Percentiles rank a stretch among this genome's conserved stretches.
phyloP scores from a whole-genome alignment of 1,140 invertebrate species.

The Drosophila equinoxialis region DNA sequence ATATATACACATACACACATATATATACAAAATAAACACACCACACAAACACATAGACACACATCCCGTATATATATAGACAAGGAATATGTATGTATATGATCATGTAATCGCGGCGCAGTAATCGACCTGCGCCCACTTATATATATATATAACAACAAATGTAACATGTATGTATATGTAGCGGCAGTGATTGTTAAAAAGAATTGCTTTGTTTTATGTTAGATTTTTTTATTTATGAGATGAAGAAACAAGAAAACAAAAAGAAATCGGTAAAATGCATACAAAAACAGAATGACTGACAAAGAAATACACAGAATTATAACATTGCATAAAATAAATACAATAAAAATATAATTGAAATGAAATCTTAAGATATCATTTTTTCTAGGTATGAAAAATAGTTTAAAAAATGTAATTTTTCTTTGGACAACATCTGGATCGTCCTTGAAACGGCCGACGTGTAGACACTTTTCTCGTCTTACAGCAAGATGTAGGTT shows the following conservation, averaged over 20 bases:
- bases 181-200: slow-evolving; percentile 81
- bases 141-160: slow-evolving; percentile 63
- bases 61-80: slow-evolving; percentile 45
- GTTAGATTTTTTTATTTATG: slow-evolving; percentile 81
- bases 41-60: slow-evolving; percentile 34
- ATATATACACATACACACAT: slow-evolving; percentile 37
- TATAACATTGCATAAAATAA: slow-evolving; percentile 81
- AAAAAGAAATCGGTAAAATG: slow-evolving; percentile 51
- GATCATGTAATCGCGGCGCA: slow-evolving; percentile 62
- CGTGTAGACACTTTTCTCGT: too few species aligned
- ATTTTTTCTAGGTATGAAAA: too few species aligned
- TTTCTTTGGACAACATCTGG: too few species aligned
- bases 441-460: too few species aligned
- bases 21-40: slow-evolving; percentile 46
- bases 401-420: too few species aligned
- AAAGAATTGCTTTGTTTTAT: slow-evolving; percentile 78
- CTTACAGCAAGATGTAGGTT: too few species aligned
- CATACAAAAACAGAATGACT: slow-evolving; percentile 82
- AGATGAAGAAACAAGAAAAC: slow-evolving; percentile 60
- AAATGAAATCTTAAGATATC: slow-evolving; percentile 10
- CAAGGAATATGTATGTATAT: slow-evolving; percentile 72
- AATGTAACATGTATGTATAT: slow-evolving; percentile 79
- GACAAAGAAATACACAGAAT: slow-evolving; percentile 77
- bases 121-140: slow-evolving; percentile 37
- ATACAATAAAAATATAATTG: slow-evolving; percentile 75